These are phyloP conservation scores for Ivindomyrus marchei DNA, from an alignment of 2,113 vertebrate genomes.

Conservation along the genomic window DNA sequence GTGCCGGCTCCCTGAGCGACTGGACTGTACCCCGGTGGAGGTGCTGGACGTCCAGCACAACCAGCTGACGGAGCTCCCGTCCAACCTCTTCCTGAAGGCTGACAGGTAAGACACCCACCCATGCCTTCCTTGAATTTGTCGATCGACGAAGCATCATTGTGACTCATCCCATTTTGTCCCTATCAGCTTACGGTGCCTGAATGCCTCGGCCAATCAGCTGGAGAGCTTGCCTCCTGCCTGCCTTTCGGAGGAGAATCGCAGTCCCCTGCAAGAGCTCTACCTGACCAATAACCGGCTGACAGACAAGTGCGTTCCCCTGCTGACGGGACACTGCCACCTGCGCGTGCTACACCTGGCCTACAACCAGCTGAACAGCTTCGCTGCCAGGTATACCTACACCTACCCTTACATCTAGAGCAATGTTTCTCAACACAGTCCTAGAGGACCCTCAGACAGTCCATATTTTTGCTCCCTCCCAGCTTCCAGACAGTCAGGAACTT, in stretches of 20 bases:
- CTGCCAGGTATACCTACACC: constrained; percentile 75
- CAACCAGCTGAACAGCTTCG: constrained; percentile 91
- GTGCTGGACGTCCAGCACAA: constrained; percentile 93
- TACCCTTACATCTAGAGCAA: not conserved
- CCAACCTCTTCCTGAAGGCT: constrained; percentile 85
- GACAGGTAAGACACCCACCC: constrained; percentile 64
- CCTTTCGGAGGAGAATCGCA: constrained; percentile 86
- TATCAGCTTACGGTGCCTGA: constrained; percentile 81
- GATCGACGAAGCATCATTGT: not conserved
- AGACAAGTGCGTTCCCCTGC: constrained; percentile 87
- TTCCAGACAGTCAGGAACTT: not conserved
- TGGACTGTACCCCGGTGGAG: constrained; percentile 80
- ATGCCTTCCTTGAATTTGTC: not conserved
- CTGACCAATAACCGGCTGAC: constrained; percentile 92
- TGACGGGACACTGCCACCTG: constrained; percentile 85
- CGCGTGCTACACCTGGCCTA: constrained; percentile 92
- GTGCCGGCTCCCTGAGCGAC: constrained; percentile 77
- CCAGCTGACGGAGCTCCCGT: constrained; percentile 82
- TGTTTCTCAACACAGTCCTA: not conserved
- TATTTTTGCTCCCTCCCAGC: not conserved
- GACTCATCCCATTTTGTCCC: constrained; percentile 23
- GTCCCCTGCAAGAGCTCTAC: constrained; percentile 90
- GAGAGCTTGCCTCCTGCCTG: constrained; percentile 87
- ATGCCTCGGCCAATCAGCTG: constrained; percentile 91
- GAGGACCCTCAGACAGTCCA: not conserved